Evolutionary conservation across 2,113 vertebrate genomes (phyloP).

Genomic region (Suricata suricatta): DNA sequence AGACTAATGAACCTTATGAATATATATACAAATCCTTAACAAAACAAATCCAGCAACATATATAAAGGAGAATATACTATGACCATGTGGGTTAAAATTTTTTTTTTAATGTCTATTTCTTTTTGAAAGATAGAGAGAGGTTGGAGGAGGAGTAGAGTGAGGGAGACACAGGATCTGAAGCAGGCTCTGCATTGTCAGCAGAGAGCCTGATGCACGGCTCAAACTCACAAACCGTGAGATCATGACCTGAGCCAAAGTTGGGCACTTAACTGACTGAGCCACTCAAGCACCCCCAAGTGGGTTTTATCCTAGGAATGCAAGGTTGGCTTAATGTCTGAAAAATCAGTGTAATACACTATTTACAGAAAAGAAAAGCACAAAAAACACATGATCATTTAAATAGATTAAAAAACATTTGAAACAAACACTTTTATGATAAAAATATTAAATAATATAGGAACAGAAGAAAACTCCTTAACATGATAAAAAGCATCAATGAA

Average conservation of each 20-base stretch:
- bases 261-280: too few species aligned
- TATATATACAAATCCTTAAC: background rate
- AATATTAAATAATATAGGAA: background rate
- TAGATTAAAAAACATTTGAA: background rate
- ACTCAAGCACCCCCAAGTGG: too few species aligned
- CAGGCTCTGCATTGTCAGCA: too few species aligned
- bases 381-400: background rate
- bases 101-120: too few species aligned
- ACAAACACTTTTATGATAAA: background rate
- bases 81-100: background rate
- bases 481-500: background rate
- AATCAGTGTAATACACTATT: background rate
- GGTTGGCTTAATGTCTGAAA: background rate
- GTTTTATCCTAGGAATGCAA: background rate
- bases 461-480: background rate
- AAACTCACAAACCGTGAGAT: too few species aligned
- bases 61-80: background rate
- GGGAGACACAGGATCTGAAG: too few species aligned
- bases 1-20: background rate
- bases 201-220: too few species aligned
- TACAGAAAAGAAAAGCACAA: background rate
- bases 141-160: too few species aligned
- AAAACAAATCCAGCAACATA: background rate
- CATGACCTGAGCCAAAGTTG: too few species aligned
- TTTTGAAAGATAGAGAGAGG: too few species aligned